phyloP scores from a whole-genome alignment of 2,113 vertebrate species.

The Rhombomys opimus region DNA sequence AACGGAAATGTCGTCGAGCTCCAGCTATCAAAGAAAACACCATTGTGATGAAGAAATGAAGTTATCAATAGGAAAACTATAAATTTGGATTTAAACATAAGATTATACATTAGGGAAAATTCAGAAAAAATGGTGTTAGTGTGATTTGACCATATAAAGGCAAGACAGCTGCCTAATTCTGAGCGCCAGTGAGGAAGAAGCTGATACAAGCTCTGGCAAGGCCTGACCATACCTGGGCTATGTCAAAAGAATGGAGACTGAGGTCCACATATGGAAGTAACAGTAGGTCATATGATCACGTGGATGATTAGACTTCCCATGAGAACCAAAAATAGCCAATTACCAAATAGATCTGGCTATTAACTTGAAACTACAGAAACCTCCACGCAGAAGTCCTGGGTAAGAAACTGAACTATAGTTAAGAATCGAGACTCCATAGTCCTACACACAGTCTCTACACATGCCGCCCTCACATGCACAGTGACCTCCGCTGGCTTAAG shows the following conservation, averaged over 20 bases:
- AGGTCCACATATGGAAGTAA: background rate
- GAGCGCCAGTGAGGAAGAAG: background rate
- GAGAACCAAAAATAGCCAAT: constrained; percentile 1
- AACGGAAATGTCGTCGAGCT: background rate
- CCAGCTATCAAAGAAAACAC: background rate
- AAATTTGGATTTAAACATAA: constrained; percentile 12
- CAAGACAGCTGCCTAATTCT: background rate
- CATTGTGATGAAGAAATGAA: background rate
- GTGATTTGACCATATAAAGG: background rate
- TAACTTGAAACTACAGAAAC: background rate
- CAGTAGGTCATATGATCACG: background rate
- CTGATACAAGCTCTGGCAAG: background rate
- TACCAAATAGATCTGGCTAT: background rate
- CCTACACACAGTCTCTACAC: background rate
- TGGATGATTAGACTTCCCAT: constrained; percentile 20
- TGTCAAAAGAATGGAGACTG: background rate
- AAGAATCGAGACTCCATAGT: background rate
- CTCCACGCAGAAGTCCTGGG: background rate
- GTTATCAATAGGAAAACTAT: background rate
- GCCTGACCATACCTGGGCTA: background rate
- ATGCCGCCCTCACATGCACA: background rate
- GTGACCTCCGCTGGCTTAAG: background rate
- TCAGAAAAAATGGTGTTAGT: background rate
- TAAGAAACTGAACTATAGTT: constrained; percentile 21
- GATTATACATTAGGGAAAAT: background rate